These are phyloP conservation scores for Drosophila cognata DNA, from an alignment of 2,888 invertebrate genomes.

Conservation along the genomic window DNA sequence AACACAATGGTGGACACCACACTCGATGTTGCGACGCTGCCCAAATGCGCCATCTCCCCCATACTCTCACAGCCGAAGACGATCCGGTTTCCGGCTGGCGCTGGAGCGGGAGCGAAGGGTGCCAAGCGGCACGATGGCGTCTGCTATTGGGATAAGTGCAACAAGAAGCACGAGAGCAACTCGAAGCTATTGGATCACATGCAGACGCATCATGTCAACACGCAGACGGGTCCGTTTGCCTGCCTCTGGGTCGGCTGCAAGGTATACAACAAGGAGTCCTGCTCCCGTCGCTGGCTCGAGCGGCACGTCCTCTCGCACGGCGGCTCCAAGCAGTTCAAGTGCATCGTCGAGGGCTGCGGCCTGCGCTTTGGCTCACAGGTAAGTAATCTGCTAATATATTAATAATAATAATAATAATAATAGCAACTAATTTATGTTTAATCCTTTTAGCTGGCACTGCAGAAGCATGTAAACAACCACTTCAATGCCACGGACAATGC, in stretches of 20 bases:
- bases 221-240: slow-evolving; percentile 94
- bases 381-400: slow-evolving; percentile 66
- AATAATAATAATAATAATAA: background rate
- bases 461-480: slow-evolving; percentile 97
- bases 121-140: slow-evolving; percentile 86
- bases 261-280: slow-evolving; percentile 96
- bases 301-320: slow-evolving; percentile 96
- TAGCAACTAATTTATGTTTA: background rate
- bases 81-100: slow-evolving; percentile 90
- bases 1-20: slow-evolving; percentile 84
- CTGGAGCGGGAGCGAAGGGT: slow-evolving; percentile 84
- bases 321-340: slow-evolving; percentile 97
- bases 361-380: slow-evolving; percentile 94
- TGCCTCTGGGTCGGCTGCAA: slow-evolving; percentile 98
- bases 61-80: slow-evolving; percentile 93
- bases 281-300: slow-evolving; percentile 96
- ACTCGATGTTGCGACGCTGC: slow-evolving; percentile 65
- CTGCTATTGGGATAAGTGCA: slow-evolving; percentile 94
- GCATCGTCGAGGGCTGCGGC: slow-evolving; percentile 97
- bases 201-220: slow-evolving; percentile 93
- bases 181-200: slow-evolving; percentile 94
- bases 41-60: slow-evolving; percentile 88
- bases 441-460: slow-evolving; percentile 87
- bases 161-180: slow-evolving; percentile 91
- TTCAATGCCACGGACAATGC: slow-evolving; percentile 88